Base-by-base conservation (phyloP, 1,140 invertebrate species). In the Micrasema minimum region DNA sequence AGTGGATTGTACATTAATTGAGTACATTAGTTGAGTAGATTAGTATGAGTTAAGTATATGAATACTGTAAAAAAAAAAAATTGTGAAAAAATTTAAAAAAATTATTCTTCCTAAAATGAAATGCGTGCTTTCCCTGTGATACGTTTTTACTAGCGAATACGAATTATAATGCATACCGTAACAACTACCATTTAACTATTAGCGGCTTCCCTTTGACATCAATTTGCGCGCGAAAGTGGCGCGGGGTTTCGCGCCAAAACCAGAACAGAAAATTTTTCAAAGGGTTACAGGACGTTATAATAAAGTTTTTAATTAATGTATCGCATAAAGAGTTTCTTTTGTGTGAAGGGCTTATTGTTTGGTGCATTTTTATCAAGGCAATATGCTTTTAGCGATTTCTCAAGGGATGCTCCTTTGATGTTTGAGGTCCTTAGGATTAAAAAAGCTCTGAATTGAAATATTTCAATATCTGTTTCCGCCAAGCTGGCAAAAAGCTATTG, bases 281-380 rank as follows among this genome's bases (percentile, higher is more conserved):
- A 75, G 73, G 69, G 69, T 65, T 69, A 62, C 51, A 16, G 66
- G 45, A 75, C 71, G 69, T 69, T 69, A 75, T 75, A 72, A 64
- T 71, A 75, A 72, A 69, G 66, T 53, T 61, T 75, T 72, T 75
- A 75, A 75, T 75, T 75, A 72, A 62, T 62, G 41, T 62, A 62
- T 62, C 57, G 62, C 26, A 37, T 46, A 65, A 65, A 65, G 46
- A 45, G 43, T 48, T n/a, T 46, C 62, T 65, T 65, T 65, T 65
- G 45, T 65, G 62, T 35, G 62, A 65, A 65, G 62, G 62, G 11
- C 23, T 43, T 31, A 65, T 65, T 65, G 62, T 65, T 65, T 46
- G 43, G 20, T 23, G 62, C 43, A 22, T 11, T 37, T 65, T 48
- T 65, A 65, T 22, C 43, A 50, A n/a, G n/a, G 14, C 62, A 65